Base-by-base conservation (phyloP, 2,797 vertebrate genomes). In the Neoniphon sammara region DNA sequence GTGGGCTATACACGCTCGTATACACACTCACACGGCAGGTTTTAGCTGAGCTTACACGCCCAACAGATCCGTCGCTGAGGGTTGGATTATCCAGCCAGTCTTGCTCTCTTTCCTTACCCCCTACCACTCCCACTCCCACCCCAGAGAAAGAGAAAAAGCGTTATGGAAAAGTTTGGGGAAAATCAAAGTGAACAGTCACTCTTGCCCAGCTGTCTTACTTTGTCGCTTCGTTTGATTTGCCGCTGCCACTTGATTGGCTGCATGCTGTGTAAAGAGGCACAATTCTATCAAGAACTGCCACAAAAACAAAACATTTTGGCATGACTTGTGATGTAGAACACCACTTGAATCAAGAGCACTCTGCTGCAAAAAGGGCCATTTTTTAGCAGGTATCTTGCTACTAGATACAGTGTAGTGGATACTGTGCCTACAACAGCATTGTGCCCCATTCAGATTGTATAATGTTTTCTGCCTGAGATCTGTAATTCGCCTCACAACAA, bases 11-110 rank as follows among this genome's bases (percentile, higher is more conserved):
- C 87, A 88, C 36, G 73, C 80, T 84, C 71, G 75, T 57, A 81
- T 71, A 85, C 87, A 78, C 14, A 75, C 80, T 75, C 39, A 42
- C 88, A 63, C 54, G 64, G 64, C 76, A 78, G 83, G 84, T 87
- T 88, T 92, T 88, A 90, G 82, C 39, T 18, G n/a, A 61, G 84
- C 85, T 93, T 91, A 91, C 47, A 82, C 77, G 73, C 69, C 78
- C 58, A 62, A 79, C 70, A 85, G 86, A 87, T 87, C 82, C 86
- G 82, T 31, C 34, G 56, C 73, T 71, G 50, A 72, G 64, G 69
- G 70, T 65, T 74, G 75, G 73, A 83, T 78, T 81, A 85, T 65
- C 61, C 63, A 71, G 25, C 30, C 61, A 69, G 64, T 73, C 56
- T 53, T 60, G 42, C 66, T 64, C 36, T 25, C 7, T 64, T 18